Conservation (phyloP, 2,797 vertebrate species). For the Melopsittacus undulatus region DNA sequence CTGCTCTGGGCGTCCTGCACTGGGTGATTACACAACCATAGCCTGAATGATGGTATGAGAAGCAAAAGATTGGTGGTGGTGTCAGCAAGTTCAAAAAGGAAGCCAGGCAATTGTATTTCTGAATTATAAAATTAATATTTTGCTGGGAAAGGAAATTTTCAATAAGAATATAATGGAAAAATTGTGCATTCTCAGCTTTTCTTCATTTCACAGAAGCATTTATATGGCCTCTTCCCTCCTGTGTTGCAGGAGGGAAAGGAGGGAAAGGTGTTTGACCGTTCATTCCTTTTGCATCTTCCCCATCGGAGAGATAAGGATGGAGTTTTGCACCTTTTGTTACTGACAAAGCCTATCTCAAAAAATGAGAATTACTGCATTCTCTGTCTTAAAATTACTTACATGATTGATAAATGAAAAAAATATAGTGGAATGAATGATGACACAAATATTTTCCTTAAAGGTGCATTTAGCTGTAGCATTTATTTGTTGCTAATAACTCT, state of each 20-base stretch:
- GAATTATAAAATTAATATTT: no score
- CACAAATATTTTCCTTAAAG: background rate
- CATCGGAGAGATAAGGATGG: background rate
- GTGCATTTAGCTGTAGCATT: background rate
- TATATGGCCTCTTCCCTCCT: background rate
- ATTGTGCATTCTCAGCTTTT: background rate
- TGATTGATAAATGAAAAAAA: background rate
- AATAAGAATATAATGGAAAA: accelerated
- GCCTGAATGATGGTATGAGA: background rate
- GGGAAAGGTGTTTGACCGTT: accelerated
- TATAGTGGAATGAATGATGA: background rate
- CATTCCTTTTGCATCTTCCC: background rate
- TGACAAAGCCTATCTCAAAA: background rate
- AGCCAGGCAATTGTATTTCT: background rate
- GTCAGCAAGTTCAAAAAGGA: background rate
- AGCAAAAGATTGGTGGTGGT: background rate
- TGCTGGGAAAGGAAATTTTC: background rate
- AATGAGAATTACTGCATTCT: background rate
- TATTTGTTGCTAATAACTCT: background rate
- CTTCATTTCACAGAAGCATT: background rate
- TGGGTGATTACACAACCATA: no score
- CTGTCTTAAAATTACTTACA: background rate
- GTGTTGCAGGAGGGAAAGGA: background rate
- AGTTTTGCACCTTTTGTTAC: background rate
- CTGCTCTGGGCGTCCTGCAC: background rate